Conservation (phyloP, 2,797 vertebrate species). For the Helostoma temminkii region DNA sequence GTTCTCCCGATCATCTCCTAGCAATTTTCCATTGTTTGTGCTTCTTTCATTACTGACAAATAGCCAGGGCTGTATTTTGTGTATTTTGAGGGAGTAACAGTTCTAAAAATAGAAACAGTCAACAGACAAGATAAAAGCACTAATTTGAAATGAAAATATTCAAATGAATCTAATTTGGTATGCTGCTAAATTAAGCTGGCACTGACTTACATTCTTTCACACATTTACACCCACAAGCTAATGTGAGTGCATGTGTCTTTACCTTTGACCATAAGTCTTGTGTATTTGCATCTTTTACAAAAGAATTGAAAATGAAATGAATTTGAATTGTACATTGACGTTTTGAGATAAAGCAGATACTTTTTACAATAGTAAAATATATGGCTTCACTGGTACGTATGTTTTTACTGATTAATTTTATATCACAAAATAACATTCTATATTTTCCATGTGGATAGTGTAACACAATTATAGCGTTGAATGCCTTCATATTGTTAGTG, state of each 20-base stretch:
- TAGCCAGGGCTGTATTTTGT: not conserved
- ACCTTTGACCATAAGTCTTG: not conserved
- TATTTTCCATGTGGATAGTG: conserved; percentile 7
- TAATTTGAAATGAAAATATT: not conserved
- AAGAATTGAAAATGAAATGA: not conserved
- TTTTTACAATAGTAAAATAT: too few species aligned
- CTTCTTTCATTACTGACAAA: conserved; percentile 34
- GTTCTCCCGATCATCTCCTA: conserved; percentile 51
- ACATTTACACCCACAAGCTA: not conserved
- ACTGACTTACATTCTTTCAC: not conserved
- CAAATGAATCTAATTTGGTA: not conserved
- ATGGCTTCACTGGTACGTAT: not conserved
- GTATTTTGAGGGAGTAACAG: not conserved
- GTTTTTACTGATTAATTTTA: not conserved
- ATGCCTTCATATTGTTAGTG: conserved; percentile 5
- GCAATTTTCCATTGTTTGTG: conserved; percentile 54
- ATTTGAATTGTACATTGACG: not conserved
- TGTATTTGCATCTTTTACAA: not conserved
- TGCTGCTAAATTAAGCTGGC: not conserved
- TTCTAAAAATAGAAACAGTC: conserved; percentile 48
- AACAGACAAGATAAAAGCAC: not conserved
- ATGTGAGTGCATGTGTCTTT: not conserved
- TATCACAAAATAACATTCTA: not conserved
- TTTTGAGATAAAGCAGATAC: too few species aligned
- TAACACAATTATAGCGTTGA: conserved; percentile 3